Base-by-base conservation (phyloP, 2,888 invertebrate species). In the Cephonodes hylas region DNA sequence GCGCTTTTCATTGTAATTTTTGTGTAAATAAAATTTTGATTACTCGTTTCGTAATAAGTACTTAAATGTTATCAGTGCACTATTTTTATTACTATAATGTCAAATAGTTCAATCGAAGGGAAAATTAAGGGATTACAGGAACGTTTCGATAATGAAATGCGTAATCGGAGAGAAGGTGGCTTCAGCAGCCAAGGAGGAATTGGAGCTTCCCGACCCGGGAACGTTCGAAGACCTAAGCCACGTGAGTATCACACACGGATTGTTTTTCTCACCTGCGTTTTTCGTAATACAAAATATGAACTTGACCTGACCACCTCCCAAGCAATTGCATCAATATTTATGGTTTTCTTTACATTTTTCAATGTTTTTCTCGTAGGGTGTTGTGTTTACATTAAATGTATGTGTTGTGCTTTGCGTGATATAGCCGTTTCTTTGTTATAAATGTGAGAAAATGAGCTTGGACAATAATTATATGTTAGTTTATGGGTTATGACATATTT, bases 51-150 rank as follows among this genome's bases (percentile, higher is more conserved):
- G 68, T 77, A 76, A 70, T 79, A 81, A 76, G 77, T 81, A 80
- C 79, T 81, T 89, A 84, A 81, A 89, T 89, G 90, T 83, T 85
- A 84, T 79, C 75, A 79, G 80, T 81, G 81, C 65, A 73, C 69
- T 76, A 75, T 73, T 78, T 72, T 77, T 72, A 68, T 82, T 75
- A 72, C 71, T 80, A 90, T 75, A 84, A 95, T 95, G 95, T 95
- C 95, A 89, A 94, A 94, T 93, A 94, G 94, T 86, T 93, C 94
- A 81, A 93, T 96, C 85, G 96, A 96, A 87, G 96, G 95, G 80
- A 97, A 96, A 94, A 94, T 98, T 83, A 94, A 96, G 90, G 96
- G 95, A 82, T 93, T 98, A 88, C 95, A 97, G 89, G 96, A 96
- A 84, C 94, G 96, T 79, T 93, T 97, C 75, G 94, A 95, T 86